These are phyloP conservation scores for Ophioderma brevispina DNA, from an alignment of 35 echinoderm and acorn worm genomes.

Conservation along the genomic window DNA sequence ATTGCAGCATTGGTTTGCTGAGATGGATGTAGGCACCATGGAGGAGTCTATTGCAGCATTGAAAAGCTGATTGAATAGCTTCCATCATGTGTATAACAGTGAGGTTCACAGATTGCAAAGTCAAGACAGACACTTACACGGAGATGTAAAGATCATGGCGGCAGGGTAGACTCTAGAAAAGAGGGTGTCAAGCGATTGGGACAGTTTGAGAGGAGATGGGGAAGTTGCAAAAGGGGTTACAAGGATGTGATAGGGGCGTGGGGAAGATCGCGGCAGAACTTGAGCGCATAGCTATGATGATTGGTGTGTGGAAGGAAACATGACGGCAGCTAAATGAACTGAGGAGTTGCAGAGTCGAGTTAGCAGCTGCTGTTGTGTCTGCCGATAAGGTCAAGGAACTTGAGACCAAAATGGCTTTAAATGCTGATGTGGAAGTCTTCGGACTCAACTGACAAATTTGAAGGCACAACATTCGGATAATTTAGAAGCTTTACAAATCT, in stretches of 20 bases:
- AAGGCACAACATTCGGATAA: not conserved
- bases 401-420: not conserved
- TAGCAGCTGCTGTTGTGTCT: not conserved
- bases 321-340: not conserved
- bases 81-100: not conserved
- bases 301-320: not conserved
- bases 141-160: conserved; percentile 22
- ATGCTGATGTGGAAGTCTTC: not conserved
- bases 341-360: not conserved
- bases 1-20: not conserved
- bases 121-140: not conserved
- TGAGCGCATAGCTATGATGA: not conserved
- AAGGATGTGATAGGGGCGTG: not conserved
- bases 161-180: conserved; percentile 28
- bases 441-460: not conserved
- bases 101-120: not conserved
- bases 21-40: conserved; percentile 6
- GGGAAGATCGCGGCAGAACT: not conserved
- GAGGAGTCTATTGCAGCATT: conserved; percentile 46
- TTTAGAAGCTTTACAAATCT: not conserved
- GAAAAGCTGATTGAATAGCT: conserved; percentile 22
- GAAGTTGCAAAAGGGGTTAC: not conserved
- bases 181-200: not conserved
- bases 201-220: conserved; percentile 26
- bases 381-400: not conserved